Conservation (phyloP, 2,888 invertebrate genomes). For the Camponotus fellah region DNA sequence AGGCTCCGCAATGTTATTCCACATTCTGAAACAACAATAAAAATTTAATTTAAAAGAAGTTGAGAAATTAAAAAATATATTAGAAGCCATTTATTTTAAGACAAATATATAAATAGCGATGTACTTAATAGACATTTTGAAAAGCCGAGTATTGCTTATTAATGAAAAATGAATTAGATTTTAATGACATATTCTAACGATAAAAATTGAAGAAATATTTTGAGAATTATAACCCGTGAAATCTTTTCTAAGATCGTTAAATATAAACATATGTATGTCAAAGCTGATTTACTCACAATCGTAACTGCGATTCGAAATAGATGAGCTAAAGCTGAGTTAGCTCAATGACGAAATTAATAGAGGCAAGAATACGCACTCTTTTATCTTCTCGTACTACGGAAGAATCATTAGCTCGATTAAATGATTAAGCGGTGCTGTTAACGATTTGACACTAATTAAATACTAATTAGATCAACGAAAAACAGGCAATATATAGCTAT, state of each 20-base stretch:
- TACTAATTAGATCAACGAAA: constrained; percentile 43
- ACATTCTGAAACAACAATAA: neutral
- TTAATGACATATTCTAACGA: neutral
- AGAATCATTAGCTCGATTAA: constrained; percentile 55
- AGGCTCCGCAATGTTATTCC: neutral
- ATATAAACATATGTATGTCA: neutral
- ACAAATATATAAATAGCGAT: neutral
- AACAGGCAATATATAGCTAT: neutral
- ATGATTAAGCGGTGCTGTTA: constrained; percentile 42
- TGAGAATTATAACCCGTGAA: neutral
- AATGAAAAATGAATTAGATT: neutral
- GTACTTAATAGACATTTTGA: neutral
- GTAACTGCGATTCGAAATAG: constrained; percentile 39
- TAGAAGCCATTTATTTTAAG: neutral
- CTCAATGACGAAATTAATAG: constrained; percentile 46
- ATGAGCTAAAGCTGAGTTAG: constrained; percentile 42
- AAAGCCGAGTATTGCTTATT: neutral
- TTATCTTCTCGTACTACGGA: constrained; percentile 43
- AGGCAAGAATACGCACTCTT: constrained; percentile 31
- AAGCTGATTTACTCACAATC: constrained; percentile 20
- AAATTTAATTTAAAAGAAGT: neutral
- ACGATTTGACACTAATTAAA: constrained; percentile 35
- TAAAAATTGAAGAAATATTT: neutral
- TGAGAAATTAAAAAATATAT: neutral
- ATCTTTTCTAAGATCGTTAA: constrained; percentile 6